phyloP scores from a whole-genome alignment of 2,797 vertebrate species.

The Antrozous pallidus region DNA sequence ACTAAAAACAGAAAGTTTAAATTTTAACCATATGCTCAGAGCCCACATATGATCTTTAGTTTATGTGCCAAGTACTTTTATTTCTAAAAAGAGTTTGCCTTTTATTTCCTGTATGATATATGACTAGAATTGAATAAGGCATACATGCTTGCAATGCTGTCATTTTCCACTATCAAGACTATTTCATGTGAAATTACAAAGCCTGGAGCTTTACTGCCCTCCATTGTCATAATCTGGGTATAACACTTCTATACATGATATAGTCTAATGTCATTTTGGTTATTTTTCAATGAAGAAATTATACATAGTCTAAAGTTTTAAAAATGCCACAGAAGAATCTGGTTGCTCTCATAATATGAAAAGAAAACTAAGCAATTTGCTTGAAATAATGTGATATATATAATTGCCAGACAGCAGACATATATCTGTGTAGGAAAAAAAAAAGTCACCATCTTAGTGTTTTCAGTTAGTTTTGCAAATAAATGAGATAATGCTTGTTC shows the following conservation, averaged over 20 bases:
- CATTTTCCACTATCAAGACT: neutral
- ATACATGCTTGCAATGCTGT: neutral
- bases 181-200: constrained; percentile 61
- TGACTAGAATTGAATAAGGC: constrained; percentile 51
- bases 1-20: constrained; percentile 60
- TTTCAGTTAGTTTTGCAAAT: neutral
- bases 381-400: neutral
- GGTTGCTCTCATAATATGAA: neutral
- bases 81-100: constrained; percentile 54
- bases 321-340: neutral
- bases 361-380: neutral
- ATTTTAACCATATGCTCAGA: constrained; percentile 54
- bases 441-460: neutral
- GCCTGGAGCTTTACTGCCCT: constrained; percentile 82
- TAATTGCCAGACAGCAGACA: neutral
- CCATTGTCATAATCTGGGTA: constrained; percentile 80
- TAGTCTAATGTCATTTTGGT: neutral
- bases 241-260: constrained; percentile 61
- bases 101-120: constrained; percentile 50
- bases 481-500: neutral
- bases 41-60: neutral
- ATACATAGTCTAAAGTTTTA: neutral
- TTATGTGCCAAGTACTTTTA: constrained; percentile 42
- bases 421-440: neutral
- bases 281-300: constrained; percentile 2